phyloP scores from a whole-genome alignment of 2,888 invertebrate species.

The Phymatocera aterrima region DNA sequence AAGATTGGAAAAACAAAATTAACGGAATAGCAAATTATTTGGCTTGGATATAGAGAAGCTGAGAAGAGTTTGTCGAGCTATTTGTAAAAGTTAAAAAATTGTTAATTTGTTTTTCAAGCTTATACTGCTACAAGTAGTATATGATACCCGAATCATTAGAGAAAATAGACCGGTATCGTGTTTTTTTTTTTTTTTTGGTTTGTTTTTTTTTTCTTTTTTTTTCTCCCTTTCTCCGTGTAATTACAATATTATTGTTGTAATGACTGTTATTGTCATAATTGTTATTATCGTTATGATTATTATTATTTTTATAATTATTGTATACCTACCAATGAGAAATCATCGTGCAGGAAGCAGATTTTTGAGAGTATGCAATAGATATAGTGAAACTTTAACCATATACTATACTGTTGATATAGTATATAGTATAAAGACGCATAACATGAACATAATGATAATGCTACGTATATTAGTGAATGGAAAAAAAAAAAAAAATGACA shows the following conservation, averaged over 20 bases:
- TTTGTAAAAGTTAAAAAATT: background rate
- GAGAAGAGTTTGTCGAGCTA: no score
- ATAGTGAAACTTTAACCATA: background rate
- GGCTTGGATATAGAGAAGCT: no score
- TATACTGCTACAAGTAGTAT: background rate
- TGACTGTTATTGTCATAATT: background rate
- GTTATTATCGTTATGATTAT: background rate
- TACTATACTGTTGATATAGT: background rate
- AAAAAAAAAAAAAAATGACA: conserved; percentile 21
- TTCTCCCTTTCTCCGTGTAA: no score
- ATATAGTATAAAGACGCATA: background rate
- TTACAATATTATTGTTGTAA: no score
- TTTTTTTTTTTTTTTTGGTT: no score
- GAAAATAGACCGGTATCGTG: no score
- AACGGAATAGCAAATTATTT: conserved; percentile 7
- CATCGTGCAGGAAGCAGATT: conserved; percentile 25
- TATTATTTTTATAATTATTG: no score
- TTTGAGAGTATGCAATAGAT: background rate
- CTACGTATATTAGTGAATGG: background rate
- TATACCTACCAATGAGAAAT: background rate
- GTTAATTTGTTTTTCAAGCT: conserved; percentile 12
- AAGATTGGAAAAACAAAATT: background rate
- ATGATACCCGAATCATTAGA: no score
- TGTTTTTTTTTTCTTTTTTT: no score
- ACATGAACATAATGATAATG: no score